phyloP scores from a whole-genome alignment of 2,113 vertebrate genomes.

The Neolamprologus cancellatus region DNA sequence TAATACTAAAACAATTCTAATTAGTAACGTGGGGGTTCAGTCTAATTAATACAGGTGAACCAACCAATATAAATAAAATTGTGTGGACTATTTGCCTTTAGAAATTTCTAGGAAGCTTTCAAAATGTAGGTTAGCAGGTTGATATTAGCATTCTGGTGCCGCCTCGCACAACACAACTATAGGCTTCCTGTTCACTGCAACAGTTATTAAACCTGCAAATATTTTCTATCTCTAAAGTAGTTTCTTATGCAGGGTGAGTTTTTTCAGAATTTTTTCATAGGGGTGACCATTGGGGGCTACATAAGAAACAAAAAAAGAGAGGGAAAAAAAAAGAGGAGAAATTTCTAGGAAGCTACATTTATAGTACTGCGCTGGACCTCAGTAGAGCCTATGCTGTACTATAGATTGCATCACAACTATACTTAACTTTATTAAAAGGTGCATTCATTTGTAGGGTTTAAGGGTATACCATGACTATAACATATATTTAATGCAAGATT shows the following conservation, averaged over 20 bases:
- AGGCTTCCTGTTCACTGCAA: not conserved
- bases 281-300: not conserved
- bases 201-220: not conserved
- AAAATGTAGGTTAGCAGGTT: slow-evolving; percentile 9
- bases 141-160: not conserved
- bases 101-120: not conserved
- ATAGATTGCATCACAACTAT: not conserved
- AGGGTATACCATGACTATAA: not conserved
- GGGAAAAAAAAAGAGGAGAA: not conserved
- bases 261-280: not conserved
- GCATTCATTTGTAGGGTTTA: not conserved
- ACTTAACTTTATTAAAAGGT: not conserved
- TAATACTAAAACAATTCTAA: not conserved
- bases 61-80: not conserved
- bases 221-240: not conserved
- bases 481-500: not conserved
- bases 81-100: not conserved
- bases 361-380: not conserved
- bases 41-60: not conserved
- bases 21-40: not conserved
- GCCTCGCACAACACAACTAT: not conserved
- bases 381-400: not conserved
- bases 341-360: not conserved
- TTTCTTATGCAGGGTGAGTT: not conserved
- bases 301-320: not conserved